These are phyloP conservation scores for Latrodectus elegans DNA, from an alignment of 2,888 invertebrate genomes.

Conservation along the genomic window DNA sequence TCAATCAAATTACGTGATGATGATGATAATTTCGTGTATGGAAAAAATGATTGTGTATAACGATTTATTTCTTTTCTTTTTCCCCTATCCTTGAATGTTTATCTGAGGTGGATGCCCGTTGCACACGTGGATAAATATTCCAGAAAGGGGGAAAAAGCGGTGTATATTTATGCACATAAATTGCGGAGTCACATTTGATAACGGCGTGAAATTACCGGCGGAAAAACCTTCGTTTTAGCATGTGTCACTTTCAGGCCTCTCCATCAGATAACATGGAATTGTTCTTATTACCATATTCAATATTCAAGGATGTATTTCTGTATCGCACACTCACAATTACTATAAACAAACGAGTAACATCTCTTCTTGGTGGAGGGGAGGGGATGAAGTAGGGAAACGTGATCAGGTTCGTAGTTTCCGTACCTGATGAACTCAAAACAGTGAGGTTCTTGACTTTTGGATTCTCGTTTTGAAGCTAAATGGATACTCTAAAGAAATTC, in stretches of 20 bases:
- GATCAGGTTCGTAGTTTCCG: slow-evolving; percentile 16
- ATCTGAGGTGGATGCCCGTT: slow-evolving; percentile 7
- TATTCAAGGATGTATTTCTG: slow-evolving; percentile 33
- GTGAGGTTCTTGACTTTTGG: slow-evolving; percentile 42
- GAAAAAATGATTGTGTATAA: too few relatives aligned
- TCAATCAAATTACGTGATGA: too few relatives aligned
- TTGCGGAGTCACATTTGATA: slow-evolving; percentile 8
- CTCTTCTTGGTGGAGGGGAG: not conserved
- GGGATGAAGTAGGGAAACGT: not conserved
- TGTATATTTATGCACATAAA: too few relatives aligned
- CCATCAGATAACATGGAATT: slow-evolving; percentile 26
- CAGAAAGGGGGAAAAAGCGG: too few relatives aligned
- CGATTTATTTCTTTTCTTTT: not conserved
- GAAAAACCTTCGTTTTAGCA: slow-evolving; percentile 30
- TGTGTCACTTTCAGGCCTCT: slow-evolving; percentile 30
- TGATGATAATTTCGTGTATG: too few relatives aligned
- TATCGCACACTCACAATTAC: slow-evolving; percentile 21
- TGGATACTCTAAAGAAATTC: not conserved
- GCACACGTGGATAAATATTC: not conserved
- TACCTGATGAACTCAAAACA: slow-evolving; percentile 24
- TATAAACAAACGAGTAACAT: slow-evolving; percentile 28
- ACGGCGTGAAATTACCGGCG: slow-evolving; percentile 21
- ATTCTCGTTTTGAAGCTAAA: slow-evolving; percentile 38
- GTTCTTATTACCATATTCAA: slow-evolving; percentile 13
- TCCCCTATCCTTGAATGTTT: slow-evolving; percentile 20